phyloP scores from a whole-genome alignment of 2,888 invertebrate genomes.

The Eurois occulta region DNA sequence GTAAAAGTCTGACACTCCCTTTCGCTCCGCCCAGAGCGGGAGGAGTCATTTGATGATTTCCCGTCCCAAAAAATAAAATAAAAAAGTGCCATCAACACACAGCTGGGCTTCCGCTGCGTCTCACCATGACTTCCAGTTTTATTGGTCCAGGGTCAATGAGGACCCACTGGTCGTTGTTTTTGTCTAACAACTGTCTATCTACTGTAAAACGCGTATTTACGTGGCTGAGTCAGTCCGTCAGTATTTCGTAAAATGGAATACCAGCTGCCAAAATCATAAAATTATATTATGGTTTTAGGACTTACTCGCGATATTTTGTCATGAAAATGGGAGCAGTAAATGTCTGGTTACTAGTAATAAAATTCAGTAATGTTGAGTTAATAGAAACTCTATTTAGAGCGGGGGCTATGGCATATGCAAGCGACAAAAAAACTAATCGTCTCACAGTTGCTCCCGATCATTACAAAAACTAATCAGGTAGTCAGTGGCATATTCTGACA shows the following conservation, averaged over 20 bases:
- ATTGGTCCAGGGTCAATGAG: neutral
- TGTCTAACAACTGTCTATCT: slow-evolving; percentile 4
- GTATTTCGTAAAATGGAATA: slow-evolving; percentile 31
- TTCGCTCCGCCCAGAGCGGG: too few relatives aligned
- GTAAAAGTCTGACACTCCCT: too few relatives aligned
- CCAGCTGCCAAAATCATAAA: slow-evolving; percentile 42
- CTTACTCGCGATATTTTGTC: slow-evolving; percentile 15
- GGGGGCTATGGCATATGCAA: neutral
- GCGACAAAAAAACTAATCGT: neutral
- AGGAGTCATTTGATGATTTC: too few relatives aligned
- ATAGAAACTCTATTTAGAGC: slow-evolving; percentile 7
- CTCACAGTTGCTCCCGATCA: neutral
- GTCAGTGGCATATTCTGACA: too few relatives aligned
- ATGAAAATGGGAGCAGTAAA: neutral
- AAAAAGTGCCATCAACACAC: neutral
- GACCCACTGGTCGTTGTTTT: neutral
- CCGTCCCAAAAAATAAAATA: too few relatives aligned
- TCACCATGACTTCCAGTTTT: neutral
- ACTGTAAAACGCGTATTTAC: neutral
- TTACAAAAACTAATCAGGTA: too few relatives aligned
- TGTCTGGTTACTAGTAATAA: slow-evolving; percentile 22
- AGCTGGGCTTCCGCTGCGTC: neutral
- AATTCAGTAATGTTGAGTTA: slow-evolving; percentile 7
- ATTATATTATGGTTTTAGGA: slow-evolving; percentile 15
- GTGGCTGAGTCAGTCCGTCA: neutral